A percentile compares a stretch with the other conserved stretches of the same genome.
Evolutionary conservation across 2,888 invertebrate genomes (phyloP).

Genomic region (Philereme transversata): DNA sequence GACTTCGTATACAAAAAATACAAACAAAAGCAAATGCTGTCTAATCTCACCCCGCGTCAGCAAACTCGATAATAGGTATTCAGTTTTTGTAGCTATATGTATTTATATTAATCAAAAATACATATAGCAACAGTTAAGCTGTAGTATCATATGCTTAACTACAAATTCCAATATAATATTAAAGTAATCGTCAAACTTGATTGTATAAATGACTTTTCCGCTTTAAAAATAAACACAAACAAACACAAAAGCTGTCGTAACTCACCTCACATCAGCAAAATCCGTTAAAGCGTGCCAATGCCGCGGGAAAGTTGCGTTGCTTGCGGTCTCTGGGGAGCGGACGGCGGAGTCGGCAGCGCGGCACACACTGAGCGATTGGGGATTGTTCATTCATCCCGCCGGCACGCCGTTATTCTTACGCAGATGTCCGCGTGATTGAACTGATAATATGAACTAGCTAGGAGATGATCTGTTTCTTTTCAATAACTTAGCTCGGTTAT

Average conservation of each 20-base stretch:
- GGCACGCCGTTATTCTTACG: conserved; percentile 77
- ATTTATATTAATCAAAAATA: too few species aligned
- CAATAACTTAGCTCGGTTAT: too few species aligned
- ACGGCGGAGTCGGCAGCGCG: conserved; percentile 61
- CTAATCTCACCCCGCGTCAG: too few species aligned
- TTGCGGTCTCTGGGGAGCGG: conserved; percentile 58
- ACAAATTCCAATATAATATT: too few species aligned
- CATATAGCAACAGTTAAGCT: too few species aligned
- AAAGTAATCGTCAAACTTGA: too few species aligned
- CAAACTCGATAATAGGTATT: too few species aligned
- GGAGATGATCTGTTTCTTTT: not conserved
- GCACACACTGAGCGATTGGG: conserved; percentile 72
- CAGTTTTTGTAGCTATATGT: too few species aligned
- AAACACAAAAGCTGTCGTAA: conserved; percentile 10
- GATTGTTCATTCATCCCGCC: conserved; percentile 74
- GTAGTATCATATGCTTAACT: too few species aligned
- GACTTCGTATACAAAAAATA: too few species aligned
- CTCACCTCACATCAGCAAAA: conserved; percentile 31
- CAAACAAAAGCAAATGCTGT: too few species aligned
- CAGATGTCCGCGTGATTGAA: conserved; percentile 72
- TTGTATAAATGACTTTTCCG: too few species aligned
- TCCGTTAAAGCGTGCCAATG: conserved; percentile 42
- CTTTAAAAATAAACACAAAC: not conserved
- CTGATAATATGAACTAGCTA: conserved; percentile 54
- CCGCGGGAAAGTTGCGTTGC: conserved; percentile 57